Conservation (phyloP, 2,888 invertebrate genomes). For the Eristalis tenax region DNA sequence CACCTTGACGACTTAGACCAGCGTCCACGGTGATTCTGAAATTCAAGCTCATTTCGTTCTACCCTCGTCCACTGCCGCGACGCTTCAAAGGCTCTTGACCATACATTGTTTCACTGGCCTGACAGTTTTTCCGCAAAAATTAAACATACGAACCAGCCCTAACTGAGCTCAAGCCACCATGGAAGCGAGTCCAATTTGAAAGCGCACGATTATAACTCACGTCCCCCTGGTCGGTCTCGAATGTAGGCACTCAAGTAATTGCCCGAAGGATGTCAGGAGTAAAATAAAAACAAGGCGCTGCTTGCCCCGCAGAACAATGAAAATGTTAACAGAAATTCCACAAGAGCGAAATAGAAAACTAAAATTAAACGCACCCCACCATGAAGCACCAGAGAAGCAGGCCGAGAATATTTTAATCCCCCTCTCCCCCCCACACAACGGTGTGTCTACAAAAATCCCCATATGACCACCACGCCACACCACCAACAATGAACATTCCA, state of each 20-base stretch:
- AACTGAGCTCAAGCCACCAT: not conserved
- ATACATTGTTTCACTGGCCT: not conserved
- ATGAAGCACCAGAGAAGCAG: slow-evolving; percentile 23
- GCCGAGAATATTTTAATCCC: slow-evolving; percentile 51
- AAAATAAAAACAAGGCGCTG: slow-evolving; percentile 7
- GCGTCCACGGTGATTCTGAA: too few species aligned
- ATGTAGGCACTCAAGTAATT: slow-evolving; percentile 27
- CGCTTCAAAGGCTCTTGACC: too few species aligned
- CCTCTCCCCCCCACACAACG: too few species aligned
- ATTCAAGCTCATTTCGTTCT: too few species aligned
- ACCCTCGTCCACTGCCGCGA: too few species aligned
- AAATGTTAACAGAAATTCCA: slow-evolving; percentile 24
- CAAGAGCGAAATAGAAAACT: slow-evolving; percentile 26
- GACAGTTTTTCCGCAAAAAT: not conserved
- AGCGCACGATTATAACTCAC: not conserved
- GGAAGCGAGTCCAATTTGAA: not conserved
- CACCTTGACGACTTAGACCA: too few species aligned
- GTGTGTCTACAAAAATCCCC: not conserved
- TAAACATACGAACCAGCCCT: not conserved
- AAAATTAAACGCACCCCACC: slow-evolving; percentile 66
- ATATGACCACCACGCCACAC: slow-evolving; percentile 46
- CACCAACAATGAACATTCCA: slow-evolving; percentile 61
- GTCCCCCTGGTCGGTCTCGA: not conserved
- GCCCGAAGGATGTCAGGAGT: not conserved
- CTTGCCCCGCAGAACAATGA: slow-evolving; percentile 1